phyloP scores from a whole-genome alignment of 2,113 vertebrate genomes.

The Notechis scutatus region DNA sequence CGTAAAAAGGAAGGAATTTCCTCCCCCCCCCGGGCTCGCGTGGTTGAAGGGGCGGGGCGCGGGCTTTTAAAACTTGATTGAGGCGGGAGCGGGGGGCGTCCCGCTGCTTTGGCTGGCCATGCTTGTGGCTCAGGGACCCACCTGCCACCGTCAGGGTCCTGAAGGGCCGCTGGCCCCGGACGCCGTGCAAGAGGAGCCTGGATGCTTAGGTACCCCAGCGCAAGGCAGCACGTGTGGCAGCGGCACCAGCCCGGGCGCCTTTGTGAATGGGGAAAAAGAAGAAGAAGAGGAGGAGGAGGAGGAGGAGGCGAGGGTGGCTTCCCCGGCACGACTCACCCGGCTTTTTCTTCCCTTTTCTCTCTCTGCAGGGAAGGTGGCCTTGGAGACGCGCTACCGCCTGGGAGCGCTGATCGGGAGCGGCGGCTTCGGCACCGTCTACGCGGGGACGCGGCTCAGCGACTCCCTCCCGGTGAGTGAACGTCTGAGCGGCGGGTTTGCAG shows the following conservation, averaged over 20 bases:
- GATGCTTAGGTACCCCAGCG: neutral
- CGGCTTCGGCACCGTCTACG: constrained; percentile 60
- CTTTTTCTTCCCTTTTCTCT: neutral
- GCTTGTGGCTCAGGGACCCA: neutral
- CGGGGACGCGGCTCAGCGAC: constrained; percentile 51
- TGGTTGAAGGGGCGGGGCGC: neutral
- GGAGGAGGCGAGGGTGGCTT: neutral
- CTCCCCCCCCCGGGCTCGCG: neutral
- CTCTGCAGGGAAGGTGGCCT: constrained; percentile 36
- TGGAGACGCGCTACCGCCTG: constrained; percentile 51
- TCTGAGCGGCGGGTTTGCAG: neutral
- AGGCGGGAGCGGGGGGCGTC: neutral
- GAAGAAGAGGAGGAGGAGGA: neutral
- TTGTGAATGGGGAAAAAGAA: neutral
- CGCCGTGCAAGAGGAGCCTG: neutral
- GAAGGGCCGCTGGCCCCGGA: neutral
- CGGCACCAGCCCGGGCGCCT: neutral
- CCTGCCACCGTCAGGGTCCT: neutral
- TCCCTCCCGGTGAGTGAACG: constrained; percentile 51
- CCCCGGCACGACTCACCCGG: neutral
- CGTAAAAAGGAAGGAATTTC: neutral
- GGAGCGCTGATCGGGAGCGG: constrained; percentile 56
- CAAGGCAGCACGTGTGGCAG: too few relatives aligned
- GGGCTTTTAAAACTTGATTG: neutral
- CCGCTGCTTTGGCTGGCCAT: neutral